Evolutionary conservation across 2,113 vertebrate species (phyloP), one percentile per base, ranked within the genome.

Genomic region (Trichomycterus rosablanca): DNA sequence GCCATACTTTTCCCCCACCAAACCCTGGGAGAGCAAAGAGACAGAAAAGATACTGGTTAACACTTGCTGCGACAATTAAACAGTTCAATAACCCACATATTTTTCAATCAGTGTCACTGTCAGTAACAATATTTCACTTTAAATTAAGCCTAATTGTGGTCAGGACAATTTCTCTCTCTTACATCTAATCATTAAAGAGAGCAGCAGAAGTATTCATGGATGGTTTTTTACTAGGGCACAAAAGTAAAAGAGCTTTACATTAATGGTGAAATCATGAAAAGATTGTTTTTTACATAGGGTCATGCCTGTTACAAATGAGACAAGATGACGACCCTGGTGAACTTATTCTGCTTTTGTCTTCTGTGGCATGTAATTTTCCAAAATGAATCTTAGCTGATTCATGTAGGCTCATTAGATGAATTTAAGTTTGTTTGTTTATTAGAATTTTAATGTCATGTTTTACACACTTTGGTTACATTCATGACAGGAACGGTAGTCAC

Each of bases 1-100:
- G 55, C 96, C 95, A 0, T 99, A 99, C 80, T 98, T 98, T 76
- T 99, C 96, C 69, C 96, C 96, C 71, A 98, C 81, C 0, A 99
- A 89, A 54, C 92, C 96, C 96, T 99, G 88, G 74, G 76, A 72
- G 68, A 76, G 57, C 2, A 78, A 40, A 22, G 73, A 60, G 58
- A 46, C 28, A 52, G 49, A 48, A 10, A 70, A 30, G 26, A 7
- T 30, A 7, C 35, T 42, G 50, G 22, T 51, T 32, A 63, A 51
- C 53, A 50, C 5, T 61, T 28, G 15, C 9, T 22, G n/a, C 2
- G 7, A 20, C 43, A 12, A 16, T 32, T 15, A 59, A 34, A n/a
- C 34, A 35, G n/a, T 1, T 34, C 2, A 42, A 44, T 40, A 55
- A 20, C 35, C 9, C 26, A 10, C 11, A 24, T 9, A 19, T 10